These are phyloP conservation scores for Drosophila suzukii DNA, from an alignment of 1,140 invertebrate species.

Conservation along the genomic window DNA sequence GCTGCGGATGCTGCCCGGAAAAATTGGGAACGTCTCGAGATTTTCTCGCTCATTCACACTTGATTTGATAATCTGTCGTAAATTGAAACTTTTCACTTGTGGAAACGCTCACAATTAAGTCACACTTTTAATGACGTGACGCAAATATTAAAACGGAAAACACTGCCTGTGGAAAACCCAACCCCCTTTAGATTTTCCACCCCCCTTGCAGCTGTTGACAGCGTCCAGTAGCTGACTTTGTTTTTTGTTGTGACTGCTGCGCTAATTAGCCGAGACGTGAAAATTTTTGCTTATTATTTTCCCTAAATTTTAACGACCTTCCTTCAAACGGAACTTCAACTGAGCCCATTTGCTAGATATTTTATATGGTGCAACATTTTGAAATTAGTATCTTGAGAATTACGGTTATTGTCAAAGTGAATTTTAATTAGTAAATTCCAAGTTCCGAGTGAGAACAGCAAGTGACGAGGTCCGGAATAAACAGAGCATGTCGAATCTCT, in stretches of 20 bases:
- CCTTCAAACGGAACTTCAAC: conserved; percentile 11
- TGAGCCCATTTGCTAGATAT: conserved; percentile 52
- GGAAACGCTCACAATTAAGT: conserved; percentile 75
- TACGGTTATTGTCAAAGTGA: conserved; percentile 74
- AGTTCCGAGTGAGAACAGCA: neutral
- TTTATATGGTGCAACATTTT: conserved; percentile 78
- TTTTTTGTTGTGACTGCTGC: conserved; percentile 35
- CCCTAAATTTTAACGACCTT: conserved; percentile 75
- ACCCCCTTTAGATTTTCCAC: conserved; percentile 20
- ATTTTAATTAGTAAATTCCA: conserved; percentile 66
- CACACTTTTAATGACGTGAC: conserved; percentile 77
- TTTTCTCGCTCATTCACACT: conserved; percentile 46
- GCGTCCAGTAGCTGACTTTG: conserved; percentile 51
- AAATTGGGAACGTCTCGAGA: conserved; percentile 19
- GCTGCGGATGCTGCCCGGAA: conserved; percentile 18
- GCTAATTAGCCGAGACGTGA: conserved; percentile 81
- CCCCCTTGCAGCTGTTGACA: conserved; percentile 66
- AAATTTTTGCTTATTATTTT: conserved; percentile 83
- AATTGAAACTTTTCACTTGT: conserved; percentile 66
- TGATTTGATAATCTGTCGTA: conserved; percentile 77
- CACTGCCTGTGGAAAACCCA: conserved; percentile 46
- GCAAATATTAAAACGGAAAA: conserved; percentile 69
- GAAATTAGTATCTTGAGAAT: conserved; percentile 80
- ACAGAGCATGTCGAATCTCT: conserved; percentile 30
- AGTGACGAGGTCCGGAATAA: conserved; percentile 16